Percentiles rank a stretch among this genome's conserved stretches.
These are phyloP conservation scores for Drosophila sp. DNA, from an alignment of 1,140 invertebrate species.

Conservation along the genomic window DNA sequence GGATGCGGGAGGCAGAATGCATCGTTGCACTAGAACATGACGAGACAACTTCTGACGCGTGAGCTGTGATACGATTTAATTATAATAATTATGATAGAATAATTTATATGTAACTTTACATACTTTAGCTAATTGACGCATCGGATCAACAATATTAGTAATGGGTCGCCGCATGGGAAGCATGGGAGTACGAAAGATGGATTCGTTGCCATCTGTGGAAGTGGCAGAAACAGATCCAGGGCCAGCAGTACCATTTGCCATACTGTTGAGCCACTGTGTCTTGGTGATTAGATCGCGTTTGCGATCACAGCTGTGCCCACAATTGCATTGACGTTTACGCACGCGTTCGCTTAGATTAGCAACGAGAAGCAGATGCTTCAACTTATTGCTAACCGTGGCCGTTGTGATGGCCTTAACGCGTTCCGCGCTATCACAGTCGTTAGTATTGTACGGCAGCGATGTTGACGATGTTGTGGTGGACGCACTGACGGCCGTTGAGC, in stretches of 20 bases:
- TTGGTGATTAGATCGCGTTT: slow-evolving; percentile 68
- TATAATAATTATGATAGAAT: too few species aligned
- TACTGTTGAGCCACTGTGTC: slow-evolving; percentile 53
- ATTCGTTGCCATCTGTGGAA: slow-evolving; percentile 14
- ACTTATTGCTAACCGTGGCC: slow-evolving; percentile 74
- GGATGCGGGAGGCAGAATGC: slow-evolving; percentile 59
- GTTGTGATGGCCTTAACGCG: slow-evolving; percentile 70
- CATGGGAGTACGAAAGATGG: slow-evolving; percentile 76
- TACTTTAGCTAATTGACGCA: slow-evolving; percentile 65
- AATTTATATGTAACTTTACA: slow-evolving; percentile 1
- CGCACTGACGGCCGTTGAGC: background rate
- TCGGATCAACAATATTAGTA: slow-evolving; percentile 67
- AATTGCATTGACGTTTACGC: slow-evolving; percentile 76
- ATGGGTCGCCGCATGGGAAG: slow-evolving; percentile 70
- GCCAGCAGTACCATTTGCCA: slow-evolving; percentile 23
- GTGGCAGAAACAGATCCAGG: background rate
- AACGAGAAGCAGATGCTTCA: slow-evolving; percentile 81
- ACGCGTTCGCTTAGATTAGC: slow-evolving; percentile 80
- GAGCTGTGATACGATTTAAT: slow-evolving; percentile 37
- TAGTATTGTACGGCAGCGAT: slow-evolving; percentile 73
- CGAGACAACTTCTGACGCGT: slow-evolving; percentile 74
- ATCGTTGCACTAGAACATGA: slow-evolving; percentile 75
- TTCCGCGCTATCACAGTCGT: slow-evolving; percentile 78
- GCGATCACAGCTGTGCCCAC: slow-evolving; percentile 80
- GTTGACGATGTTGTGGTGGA: slow-evolving; percentile 4